Conservation (phyloP, 2,797 vertebrate species). For the Jordanella pulchra region DNA sequence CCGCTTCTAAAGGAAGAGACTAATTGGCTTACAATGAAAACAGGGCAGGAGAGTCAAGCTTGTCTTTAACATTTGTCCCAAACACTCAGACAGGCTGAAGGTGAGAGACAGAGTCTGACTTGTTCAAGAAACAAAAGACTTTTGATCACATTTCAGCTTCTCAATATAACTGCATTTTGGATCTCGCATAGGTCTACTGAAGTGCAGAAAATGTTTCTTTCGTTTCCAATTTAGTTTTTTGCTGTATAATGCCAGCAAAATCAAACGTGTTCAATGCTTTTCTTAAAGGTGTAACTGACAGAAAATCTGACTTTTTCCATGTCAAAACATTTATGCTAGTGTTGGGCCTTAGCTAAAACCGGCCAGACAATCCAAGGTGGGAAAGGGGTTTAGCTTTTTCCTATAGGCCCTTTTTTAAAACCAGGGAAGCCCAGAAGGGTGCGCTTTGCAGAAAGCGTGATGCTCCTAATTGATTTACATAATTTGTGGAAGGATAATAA, state of each 20-base stretch:
- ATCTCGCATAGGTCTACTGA: not conserved
- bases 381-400: too few relatives aligned
- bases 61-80: conserved; percentile 48
- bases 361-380: too few relatives aligned
- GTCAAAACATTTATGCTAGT: too few relatives aligned
- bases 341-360: too few relatives aligned
- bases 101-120: conserved; percentile 1
- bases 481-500: too few relatives aligned
- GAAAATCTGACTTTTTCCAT: too few relatives aligned
- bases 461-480: too few relatives aligned
- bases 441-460: too few relatives aligned
- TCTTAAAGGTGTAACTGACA: too few relatives aligned
- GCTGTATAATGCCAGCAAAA: not conserved
- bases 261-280: not conserved
- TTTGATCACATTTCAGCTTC: conserved; percentile 5
- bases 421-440: too few relatives aligned
- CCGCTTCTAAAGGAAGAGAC: conserved; percentile 65
- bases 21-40: conserved; percentile 73
- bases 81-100: not conserved
- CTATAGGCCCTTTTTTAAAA: too few relatives aligned
- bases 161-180: not conserved
- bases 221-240: not conserved
- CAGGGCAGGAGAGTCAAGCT: conserved; percentile 15
- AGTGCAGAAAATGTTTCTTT: not conserved
- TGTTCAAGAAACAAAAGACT: conserved; percentile 12